These are phyloP conservation scores for Coryphaenoides rupestris DNA, from an alignment of 2,113 vertebrate genomes.

Conservation along the genomic window DNA sequence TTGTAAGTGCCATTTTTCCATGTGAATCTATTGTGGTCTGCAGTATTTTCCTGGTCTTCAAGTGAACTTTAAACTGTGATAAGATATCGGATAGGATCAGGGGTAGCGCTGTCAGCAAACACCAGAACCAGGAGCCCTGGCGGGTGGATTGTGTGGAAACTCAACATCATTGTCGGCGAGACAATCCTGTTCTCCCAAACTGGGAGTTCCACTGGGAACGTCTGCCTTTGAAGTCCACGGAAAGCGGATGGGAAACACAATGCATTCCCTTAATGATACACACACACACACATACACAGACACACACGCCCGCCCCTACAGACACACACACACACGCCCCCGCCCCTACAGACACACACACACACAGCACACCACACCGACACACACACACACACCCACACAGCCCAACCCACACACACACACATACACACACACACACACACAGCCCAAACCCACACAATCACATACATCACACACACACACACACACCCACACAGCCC, in stretches of 20 bases:
- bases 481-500: conserved; percentile 1
- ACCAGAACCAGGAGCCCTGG: too few species aligned
- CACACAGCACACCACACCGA: too few species aligned
- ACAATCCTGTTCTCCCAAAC: not conserved
- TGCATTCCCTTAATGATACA: not conserved
- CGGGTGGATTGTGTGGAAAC: too few species aligned
- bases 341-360: not conserved
- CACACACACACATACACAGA: conserved; percentile 4
- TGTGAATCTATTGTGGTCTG: too few species aligned
- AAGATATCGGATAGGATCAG: too few species aligned
- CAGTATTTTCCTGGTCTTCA: too few species aligned
- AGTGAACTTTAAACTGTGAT: too few species aligned
- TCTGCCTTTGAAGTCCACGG: not conserved
- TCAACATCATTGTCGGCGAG: not conserved
- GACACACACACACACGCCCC: not conserved
- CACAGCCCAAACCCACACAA: not conserved
- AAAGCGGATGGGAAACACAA: not conserved
- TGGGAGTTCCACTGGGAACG: not conserved
- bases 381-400: conserved; percentile 1
- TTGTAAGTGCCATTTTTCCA: too few species aligned
- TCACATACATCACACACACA: not conserved
- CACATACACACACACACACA: not conserved
- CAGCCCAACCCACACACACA: not conserved
- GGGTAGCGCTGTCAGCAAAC: too few species aligned
- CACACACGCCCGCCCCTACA: not conserved